Percentiles rank a stretch among this genome's conserved stretches.
Evolutionary conservation across 2,888 invertebrate species (phyloP).

Genomic region (Pseudoips prasinana): DNA sequence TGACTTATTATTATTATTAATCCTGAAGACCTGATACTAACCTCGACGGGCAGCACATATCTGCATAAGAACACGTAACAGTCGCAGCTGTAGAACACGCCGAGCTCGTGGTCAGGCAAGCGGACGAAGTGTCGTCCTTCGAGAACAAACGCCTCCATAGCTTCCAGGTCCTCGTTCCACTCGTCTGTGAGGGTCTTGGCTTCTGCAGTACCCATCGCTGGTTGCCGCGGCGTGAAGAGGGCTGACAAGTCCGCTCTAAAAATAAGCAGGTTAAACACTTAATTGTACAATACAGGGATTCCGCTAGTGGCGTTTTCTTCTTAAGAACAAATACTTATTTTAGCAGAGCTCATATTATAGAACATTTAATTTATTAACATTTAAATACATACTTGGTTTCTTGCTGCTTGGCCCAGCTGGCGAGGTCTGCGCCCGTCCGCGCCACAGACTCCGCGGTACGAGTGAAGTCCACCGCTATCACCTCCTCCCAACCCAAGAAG

Average conservation of each 20-base stretch:
- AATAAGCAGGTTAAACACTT: too few species aligned
- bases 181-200: slow-evolving; percentile 95
- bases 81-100: slow-evolving; percentile 94
- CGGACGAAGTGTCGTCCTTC: slow-evolving; percentile 99
- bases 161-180: slow-evolving; percentile 99
- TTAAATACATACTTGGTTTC: slow-evolving; percentile 88
- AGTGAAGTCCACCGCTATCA: slow-evolving; percentile 99
- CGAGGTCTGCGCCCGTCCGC: slow-evolving; percentile 97
- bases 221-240: slow-evolving; percentile 96
- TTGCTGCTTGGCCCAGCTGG: slow-evolving; percentile 94
- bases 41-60: slow-evolving; percentile 92
- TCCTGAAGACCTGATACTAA: too few species aligned
- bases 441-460: slow-evolving; percentile 98
- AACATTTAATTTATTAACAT: too few species aligned
- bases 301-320: too few species aligned
- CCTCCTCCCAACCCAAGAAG: slow-evolving; percentile 99
- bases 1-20: too few species aligned
- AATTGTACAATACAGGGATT: too few species aligned
- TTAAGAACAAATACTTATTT: too few species aligned
- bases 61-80: slow-evolving; percentile 99
- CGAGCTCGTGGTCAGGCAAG: slow-evolving; percentile 96
- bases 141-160: slow-evolving; percentile 98
- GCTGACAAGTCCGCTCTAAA: slow-evolving; percentile 94
- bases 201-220: slow-evolving; percentile 91
- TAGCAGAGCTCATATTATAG: too few species aligned